Base-by-base conservation (phyloP, 2,888 invertebrate genomes). In the Catocala fraxini region DNA sequence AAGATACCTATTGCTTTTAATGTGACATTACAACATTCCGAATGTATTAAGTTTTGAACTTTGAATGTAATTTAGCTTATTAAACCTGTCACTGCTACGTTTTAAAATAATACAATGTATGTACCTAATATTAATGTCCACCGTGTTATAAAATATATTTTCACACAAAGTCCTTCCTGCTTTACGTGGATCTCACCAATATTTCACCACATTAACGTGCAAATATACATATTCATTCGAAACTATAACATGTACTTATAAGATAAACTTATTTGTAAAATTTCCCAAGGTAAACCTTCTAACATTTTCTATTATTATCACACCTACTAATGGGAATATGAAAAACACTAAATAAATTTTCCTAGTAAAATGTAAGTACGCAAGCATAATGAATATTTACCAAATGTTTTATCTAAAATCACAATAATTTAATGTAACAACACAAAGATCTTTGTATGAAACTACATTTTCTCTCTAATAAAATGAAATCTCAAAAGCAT, bases 401-500 rank as follows among this genome's bases (percentile, higher is more conserved):
- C 42, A 59, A 25, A 68, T 71, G 63, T 73, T 64, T 69, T 70
- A 59, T 65, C 64, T 56, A 57, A 59, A 66, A 59, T 68, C 68
- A 67, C 65, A 71, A 66, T 60, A 43, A 71, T 70, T 72, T 67
- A 55, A 68, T 73, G 65, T 66, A 68, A 63, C 65, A 66, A 73
- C 71, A 68, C 71, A 71, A 66, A 70, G 57, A 72, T 70, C 65
- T 76, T 74, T 74, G 64, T 77, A 70, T 65, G 51, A 64, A 75
- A 67, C 52, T 71, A 65, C 68, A 76, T 70, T 67, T 75, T 77
- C 70, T 71, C 68, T 74, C 60, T 73, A 71, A 75, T 78, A 77
- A 78, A 84, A 70, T 71, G 79, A 84, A 87, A 89, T 86, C 86
- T 86, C 85, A 87, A 80, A 75, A 73, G 79, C 68, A 72, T 56